Percentiles rank a stretch among this genome's conserved stretches.
These are phyloP conservation scores for Rhagoletis zephyria DNA, from an alignment of 1,140 invertebrate genomes.

Conservation along the genomic window DNA sequence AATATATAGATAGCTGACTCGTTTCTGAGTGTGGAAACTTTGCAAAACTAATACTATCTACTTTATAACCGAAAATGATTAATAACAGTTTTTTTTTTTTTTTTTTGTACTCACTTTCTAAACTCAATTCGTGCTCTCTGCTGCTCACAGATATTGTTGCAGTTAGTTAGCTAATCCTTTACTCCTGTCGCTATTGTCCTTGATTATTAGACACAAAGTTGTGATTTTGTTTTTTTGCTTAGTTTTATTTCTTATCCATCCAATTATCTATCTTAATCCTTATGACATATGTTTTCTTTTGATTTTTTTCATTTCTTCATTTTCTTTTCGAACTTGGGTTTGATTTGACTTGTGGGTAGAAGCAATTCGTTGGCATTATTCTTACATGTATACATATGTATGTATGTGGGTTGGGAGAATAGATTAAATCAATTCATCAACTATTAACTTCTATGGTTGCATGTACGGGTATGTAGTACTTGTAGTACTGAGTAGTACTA, in stretches of 20 bases:
- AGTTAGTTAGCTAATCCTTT: conserved; percentile 27
- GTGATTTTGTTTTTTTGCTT: neutral
- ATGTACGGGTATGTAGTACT: neutral
- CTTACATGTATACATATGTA: neutral
- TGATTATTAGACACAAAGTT: too few relatives aligned
- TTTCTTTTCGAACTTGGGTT: neutral
- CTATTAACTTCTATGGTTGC: neutral
- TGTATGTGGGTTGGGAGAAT: neutral
- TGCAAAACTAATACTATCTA: too few relatives aligned
- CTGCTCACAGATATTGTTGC: neutral
- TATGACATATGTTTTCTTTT: neutral
- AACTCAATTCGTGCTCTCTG: neutral
- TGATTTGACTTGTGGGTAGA: neutral
- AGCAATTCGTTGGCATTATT: conserved; percentile 9
- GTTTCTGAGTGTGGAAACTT: too few relatives aligned
- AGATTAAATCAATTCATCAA: conserved; percentile 32
- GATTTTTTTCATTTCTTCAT: neutral
- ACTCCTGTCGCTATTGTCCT: too few relatives aligned
- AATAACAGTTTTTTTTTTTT: neutral
- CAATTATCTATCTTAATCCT: neutral
- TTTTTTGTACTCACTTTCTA: neutral
- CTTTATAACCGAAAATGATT: too few relatives aligned
- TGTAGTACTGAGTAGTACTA: neutral
- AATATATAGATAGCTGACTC: too few relatives aligned
- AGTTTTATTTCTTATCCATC: conserved; percentile 17